These are phyloP conservation scores for Abrostola triplasia DNA, from an alignment of 2,888 invertebrate genomes.

Conservation along the genomic window DNA sequence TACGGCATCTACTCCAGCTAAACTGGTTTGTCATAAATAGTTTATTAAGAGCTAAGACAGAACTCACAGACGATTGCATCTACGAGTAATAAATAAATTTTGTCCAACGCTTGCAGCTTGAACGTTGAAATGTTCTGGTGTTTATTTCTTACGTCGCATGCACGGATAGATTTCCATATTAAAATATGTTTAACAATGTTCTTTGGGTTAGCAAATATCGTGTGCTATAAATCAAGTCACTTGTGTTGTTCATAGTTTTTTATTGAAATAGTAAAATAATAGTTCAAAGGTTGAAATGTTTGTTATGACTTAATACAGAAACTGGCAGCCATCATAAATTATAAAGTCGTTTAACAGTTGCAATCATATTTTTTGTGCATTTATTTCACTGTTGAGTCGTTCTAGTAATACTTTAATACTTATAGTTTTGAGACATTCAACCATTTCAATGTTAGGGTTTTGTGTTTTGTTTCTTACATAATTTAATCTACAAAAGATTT, in stretches of 20 bases:
- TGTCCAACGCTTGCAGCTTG: conserved; percentile 11
- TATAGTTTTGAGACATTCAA: not conserved
- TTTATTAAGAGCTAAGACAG: conserved; percentile 16
- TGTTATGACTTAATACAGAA: conserved; percentile 30
- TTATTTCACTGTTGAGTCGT: conserved; percentile 14
- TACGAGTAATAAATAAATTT: conserved; percentile 30
- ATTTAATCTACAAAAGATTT: too few relatives aligned
- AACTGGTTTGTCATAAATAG: conserved; percentile 11
- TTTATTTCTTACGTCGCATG: conserved; percentile 17
- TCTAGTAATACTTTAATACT: not conserved
- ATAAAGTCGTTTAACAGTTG: conserved; percentile 24
- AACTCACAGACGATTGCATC: conserved; percentile 30
- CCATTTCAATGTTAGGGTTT: too few relatives aligned
- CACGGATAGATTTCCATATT: conserved; percentile 33
- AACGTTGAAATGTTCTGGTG: conserved; percentile 18
- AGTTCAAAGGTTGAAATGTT: conserved; percentile 21
- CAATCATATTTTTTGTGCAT: conserved; percentile 15
- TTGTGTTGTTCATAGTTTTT: conserved; percentile 25
- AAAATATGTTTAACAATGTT: conserved; percentile 19
- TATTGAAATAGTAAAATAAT: conserved; percentile 43
- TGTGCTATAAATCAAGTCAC: conserved; percentile 36
- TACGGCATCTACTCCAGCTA: too few relatives aligned
- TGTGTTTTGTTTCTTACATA: too few relatives aligned
- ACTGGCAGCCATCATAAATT: conserved; percentile 27
- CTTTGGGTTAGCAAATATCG: conserved; percentile 20